Evolutionary conservation across 2,888 invertebrate genomes (phyloP).

Genomic region (Ochropleura plecta): DNA sequence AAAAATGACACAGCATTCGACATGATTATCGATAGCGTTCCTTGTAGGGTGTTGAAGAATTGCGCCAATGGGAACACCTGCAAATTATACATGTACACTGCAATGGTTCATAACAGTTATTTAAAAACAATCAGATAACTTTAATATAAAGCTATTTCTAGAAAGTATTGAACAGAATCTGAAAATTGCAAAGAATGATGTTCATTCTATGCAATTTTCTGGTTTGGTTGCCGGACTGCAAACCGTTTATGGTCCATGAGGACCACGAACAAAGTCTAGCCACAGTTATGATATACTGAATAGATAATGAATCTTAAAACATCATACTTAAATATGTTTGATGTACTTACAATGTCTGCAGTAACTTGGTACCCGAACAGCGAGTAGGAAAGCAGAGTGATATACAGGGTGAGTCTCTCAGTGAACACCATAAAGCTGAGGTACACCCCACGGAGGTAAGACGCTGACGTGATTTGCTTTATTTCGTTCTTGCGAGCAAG

Average conservation of each 20-base stretch:
- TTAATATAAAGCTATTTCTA: neutral
- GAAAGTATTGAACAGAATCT: neutral
- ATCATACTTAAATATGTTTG: neutral
- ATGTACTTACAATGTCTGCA: conserved; percentile 88
- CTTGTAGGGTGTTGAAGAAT: conserved; percentile 92
- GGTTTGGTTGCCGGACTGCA: neutral
- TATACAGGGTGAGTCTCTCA: conserved; percentile 95
- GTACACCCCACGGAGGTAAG: conserved; percentile 92
- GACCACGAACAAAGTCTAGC: neutral
- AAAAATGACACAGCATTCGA: conserved; percentile 90
- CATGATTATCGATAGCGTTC: conserved; percentile 91
- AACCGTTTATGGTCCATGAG: neutral
- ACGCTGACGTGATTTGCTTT: conserved; percentile 91
- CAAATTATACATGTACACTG: conserved; percentile 72
- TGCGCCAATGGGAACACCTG: conserved; percentile 92
- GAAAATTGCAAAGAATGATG: neutral
- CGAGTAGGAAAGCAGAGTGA: conserved; percentile 94
- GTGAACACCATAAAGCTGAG: conserved; percentile 95
- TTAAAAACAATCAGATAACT: neutral
- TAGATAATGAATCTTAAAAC: neutral
- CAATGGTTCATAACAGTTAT: conserved; percentile 24
- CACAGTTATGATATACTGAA: neutral
- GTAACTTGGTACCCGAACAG: conserved; percentile 91
- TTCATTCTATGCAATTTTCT: too few species aligned
- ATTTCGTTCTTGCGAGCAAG: conserved; percentile 93